A percentile compares a stretch with the other conserved stretches of the same genome.
Evolutionary conservation across 1,140 invertebrate genomes (phyloP).

Genomic region (Anastatus disparis): DNA sequence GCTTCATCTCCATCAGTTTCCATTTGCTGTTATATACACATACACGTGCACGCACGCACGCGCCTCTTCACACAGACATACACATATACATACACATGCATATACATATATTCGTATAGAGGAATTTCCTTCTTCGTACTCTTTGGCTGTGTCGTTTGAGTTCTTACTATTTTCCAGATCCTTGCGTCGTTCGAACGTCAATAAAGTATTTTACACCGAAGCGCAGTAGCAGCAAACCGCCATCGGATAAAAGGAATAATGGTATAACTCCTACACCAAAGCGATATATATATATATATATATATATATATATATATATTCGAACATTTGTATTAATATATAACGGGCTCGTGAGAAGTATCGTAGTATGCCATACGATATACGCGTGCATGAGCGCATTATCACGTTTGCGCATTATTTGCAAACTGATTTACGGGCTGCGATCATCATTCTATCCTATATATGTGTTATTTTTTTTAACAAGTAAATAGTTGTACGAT

Average conservation of each 20-base stretch:
- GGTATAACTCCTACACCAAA: no score
- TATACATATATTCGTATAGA: no score
- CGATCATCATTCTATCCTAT: background rate
- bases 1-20: constrained; percentile 14
- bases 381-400: constrained; percentile 11
- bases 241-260: constrained; percentile 14
- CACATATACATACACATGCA: background rate
- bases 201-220: constrained; percentile 16
- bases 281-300: no score
- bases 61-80: background rate
- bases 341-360: background rate
- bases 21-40: background rate
- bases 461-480: background rate
- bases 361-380: background rate
- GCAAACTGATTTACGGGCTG: constrained; percentile 23
- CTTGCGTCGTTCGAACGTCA: background rate
- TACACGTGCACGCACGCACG: background rate
- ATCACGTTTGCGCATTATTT: constrained; percentile 29
- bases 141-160: background rate
- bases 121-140: constrained; percentile 20
- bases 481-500: background rate
- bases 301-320: background rate
- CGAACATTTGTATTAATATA: background rate
- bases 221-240: background rate
- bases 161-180: constrained; percentile 16